Conservation (phyloP, 2,113 vertebrate species). For the Phylloscopus trochilus region DNA sequence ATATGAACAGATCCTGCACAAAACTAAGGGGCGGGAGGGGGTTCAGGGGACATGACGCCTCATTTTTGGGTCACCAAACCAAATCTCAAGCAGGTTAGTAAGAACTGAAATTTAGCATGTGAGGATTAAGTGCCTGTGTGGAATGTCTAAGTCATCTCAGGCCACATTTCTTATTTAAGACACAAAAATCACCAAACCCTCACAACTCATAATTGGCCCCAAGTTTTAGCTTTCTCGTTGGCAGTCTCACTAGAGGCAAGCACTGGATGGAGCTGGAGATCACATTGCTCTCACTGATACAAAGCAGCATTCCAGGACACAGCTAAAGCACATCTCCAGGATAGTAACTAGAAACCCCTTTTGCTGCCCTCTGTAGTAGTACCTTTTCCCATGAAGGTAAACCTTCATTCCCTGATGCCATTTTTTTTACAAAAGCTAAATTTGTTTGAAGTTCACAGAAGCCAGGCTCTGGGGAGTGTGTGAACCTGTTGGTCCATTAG, state of each 20-base stretch:
- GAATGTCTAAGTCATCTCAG: constrained; percentile 33
- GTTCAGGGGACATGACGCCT: not conserved
- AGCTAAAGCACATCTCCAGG: constrained; percentile 31
- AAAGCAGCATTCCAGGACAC: constrained; percentile 1
- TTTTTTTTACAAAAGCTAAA: not conserved
- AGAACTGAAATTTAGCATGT: constrained; percentile 2
- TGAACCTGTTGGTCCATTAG: constrained; percentile 1
- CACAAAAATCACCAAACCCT: not conserved
- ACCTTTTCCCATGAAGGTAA: not conserved
- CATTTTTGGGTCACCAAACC: constrained; percentile 20
- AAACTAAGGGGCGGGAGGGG: not conserved
- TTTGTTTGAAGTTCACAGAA: constrained; percentile 43
- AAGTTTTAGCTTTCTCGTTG: constrained; percentile 4
- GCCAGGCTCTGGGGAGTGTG: not conserved
- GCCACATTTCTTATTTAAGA: constrained; percentile 37
- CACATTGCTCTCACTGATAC: not conserved
- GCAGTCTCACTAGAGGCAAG: not conserved
- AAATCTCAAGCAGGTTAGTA: constrained; percentile 31
- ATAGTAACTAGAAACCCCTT: not conserved
- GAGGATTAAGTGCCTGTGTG: constrained; percentile 42
- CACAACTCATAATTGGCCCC: not conserved
- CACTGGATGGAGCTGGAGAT: not conserved
- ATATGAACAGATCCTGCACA: constrained; percentile 52
- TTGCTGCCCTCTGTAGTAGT: not conserved
- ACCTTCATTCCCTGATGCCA: not conserved